Evolutionary conservation across 2,113 vertebrate species (phyloP).

Genomic region (Paedocypris sp.): DNA sequence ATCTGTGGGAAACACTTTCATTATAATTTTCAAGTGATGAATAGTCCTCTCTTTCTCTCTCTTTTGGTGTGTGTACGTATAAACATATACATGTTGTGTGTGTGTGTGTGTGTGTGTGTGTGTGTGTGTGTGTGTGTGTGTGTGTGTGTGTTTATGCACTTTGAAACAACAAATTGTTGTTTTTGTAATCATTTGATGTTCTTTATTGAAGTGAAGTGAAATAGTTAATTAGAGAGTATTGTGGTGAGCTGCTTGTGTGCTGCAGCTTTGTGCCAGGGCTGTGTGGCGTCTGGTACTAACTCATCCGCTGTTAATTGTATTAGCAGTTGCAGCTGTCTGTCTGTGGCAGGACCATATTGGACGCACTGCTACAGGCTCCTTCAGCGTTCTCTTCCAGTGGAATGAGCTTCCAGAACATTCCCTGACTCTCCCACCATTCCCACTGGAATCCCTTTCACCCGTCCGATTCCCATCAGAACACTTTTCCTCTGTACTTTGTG

Average conservation of each 20-base stretch:
- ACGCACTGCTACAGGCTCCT: slow-evolving; percentile 80
- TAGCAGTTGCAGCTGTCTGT: slow-evolving; percentile 85
- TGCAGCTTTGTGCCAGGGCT: slow-evolving; percentile 44
- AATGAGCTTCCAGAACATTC: slow-evolving; percentile 70
- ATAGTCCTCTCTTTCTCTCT: no score
- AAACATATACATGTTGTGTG: background rate
- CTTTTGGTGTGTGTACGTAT: no score
- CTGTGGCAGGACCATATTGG: slow-evolving; percentile 77
- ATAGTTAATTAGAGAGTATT: no score
- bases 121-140: no score
- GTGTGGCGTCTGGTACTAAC: slow-evolving; percentile 85
- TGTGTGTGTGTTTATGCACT: no score
- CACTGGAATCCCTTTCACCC: background rate
- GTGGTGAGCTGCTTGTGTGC: no score
- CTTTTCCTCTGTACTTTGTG: slow-evolving; percentile 5
- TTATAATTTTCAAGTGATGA: no score
- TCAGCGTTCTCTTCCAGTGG: slow-evolving; percentile 83
- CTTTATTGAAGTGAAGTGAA: no score
- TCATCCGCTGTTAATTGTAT: slow-evolving; percentile 94
- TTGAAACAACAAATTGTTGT: no score
- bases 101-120: slow-evolving; percentile 1
- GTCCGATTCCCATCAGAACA: slow-evolving; percentile 2
- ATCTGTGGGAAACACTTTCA: no score
- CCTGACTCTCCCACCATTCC: slow-evolving; percentile 1
- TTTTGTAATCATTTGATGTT: no score